These are phyloP conservation scores for Fulica atra DNA, from an alignment of 2,113 vertebrate genomes.

Conservation along the genomic window DNA sequence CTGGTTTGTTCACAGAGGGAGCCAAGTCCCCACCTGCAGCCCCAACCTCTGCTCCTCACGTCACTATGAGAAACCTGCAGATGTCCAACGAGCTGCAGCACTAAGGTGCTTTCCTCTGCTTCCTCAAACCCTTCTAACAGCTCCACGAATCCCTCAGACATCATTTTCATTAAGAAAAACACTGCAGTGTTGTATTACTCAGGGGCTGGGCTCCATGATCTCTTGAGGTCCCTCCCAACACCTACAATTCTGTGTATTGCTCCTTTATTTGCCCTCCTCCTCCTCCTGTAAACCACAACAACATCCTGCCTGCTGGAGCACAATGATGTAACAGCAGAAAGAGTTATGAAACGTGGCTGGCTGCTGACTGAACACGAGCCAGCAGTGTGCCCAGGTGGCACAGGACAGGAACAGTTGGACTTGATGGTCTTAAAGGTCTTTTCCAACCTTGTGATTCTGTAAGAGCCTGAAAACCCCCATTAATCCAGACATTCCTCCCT, in stretches of 20 bases:
- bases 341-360: not conserved
- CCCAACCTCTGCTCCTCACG: not conserved
- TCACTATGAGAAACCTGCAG: not conserved
- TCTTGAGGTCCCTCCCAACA: no score
- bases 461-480: no score
- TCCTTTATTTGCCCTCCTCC: not conserved
- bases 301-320: not conserved
- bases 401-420: no score
- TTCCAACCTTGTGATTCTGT: no score
- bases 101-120: not conserved
- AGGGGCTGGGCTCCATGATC: no score
- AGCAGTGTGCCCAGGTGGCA: no score
- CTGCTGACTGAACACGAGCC: no score
- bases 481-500: no score
- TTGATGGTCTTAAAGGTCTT: no score
- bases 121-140: not conserved
- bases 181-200: not conserved
- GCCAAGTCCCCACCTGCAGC: rapidly evolving
- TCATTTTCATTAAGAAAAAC: not conserved
- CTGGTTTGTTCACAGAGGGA: no score
- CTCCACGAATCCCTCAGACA: not conserved
- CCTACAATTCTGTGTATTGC: no score
- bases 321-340: not conserved
- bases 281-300: not conserved
- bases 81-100: not conserved